A percentile compares a stretch with the other conserved stretches of the same genome.
These are phyloP conservation scores for Tribolium freemani DNA, from an alignment of 2,888 invertebrate species.

Conservation along the genomic window DNA sequence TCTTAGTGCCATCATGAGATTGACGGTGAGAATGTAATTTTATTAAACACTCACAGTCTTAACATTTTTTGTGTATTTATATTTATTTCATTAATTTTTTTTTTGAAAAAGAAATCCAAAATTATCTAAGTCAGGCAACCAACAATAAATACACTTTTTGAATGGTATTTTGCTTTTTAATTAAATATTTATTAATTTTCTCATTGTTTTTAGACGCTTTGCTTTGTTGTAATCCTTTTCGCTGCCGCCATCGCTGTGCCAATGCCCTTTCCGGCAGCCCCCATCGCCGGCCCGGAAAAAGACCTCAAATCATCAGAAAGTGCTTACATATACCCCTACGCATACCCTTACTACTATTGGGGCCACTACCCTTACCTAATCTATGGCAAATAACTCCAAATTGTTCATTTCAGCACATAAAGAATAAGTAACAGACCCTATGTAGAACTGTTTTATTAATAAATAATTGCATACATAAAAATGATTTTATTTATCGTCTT, in stretches of 20 bases:
- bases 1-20: conserved; percentile 10
- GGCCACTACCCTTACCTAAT: conserved; percentile 33
- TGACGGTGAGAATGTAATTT: neutral
- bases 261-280: neutral
- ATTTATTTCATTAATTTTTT: too few species aligned
- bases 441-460: conserved; percentile 20
- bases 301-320: conserved; percentile 50
- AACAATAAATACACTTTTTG: neutral
- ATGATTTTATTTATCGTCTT: conserved; percentile 51
- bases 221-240: neutral
- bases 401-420: neutral
- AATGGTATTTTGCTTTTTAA: neutral
- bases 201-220: neutral
- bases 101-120: neutral
- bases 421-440: neutral
- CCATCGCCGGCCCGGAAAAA: conserved; percentile 48
- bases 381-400: conserved; percentile 39
- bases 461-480: conserved; percentile 9
- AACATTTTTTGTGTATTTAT: too few species aligned
- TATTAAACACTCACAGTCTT: neutral
- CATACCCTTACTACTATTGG: conserved; percentile 37
- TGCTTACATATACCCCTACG: conserved; percentile 46
- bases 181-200: neutral
- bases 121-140: neutral
- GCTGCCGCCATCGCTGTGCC: neutral